Conservation (phyloP, 2,888 invertebrate species). For the Dicyrtoma fusca region DNA sequence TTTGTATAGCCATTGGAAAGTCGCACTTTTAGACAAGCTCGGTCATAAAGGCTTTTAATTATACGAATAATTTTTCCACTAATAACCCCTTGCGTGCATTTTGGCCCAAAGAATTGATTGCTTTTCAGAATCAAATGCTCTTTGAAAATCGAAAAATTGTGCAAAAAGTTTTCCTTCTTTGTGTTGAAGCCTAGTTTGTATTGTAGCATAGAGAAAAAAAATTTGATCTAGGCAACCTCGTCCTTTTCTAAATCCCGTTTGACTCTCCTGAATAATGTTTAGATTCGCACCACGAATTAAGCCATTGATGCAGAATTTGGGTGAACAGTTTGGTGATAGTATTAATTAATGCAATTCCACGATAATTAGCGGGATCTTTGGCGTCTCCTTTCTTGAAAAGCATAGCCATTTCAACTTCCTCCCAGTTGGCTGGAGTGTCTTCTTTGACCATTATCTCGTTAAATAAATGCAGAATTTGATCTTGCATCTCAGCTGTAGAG, state of each 20-base stretch:
- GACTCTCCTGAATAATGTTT: slow-evolving; percentile 51
- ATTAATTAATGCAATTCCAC: slow-evolving; percentile 43
- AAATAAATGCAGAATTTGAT: background rate
- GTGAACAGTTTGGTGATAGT: slow-evolving; percentile 50
- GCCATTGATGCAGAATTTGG: slow-evolving; percentile 38
- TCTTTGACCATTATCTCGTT: background rate
- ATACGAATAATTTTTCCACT: slow-evolving; percentile 45
- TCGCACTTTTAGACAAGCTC: background rate
- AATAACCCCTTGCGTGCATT: slow-evolving; percentile 36
- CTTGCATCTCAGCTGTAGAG: background rate
- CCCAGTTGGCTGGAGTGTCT: slow-evolving; percentile 25
- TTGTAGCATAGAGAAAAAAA: slow-evolving; percentile 44
- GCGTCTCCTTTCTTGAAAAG: slow-evolving; percentile 49
- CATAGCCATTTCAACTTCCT: slow-evolving; percentile 39
- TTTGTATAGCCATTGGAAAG: background rate
- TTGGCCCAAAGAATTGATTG: slow-evolving; percentile 46
- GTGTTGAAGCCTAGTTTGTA: slow-evolving; percentile 38
- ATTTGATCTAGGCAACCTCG: slow-evolving; percentile 51
- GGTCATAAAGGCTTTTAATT: slow-evolving; percentile 21
- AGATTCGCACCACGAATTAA: slow-evolving; percentile 44
- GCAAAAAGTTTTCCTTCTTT: slow-evolving; percentile 43
- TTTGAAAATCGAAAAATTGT: slow-evolving; percentile 51
- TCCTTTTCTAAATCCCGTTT: slow-evolving; percentile 51
- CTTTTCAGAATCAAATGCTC: slow-evolving; percentile 48
- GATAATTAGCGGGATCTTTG: slow-evolving; percentile 43